Evolutionary conservation across 2,113 vertebrate species (phyloP), one percentile per base, ranked within the genome.

Genomic region (Brachyistius frenatus): DNA sequence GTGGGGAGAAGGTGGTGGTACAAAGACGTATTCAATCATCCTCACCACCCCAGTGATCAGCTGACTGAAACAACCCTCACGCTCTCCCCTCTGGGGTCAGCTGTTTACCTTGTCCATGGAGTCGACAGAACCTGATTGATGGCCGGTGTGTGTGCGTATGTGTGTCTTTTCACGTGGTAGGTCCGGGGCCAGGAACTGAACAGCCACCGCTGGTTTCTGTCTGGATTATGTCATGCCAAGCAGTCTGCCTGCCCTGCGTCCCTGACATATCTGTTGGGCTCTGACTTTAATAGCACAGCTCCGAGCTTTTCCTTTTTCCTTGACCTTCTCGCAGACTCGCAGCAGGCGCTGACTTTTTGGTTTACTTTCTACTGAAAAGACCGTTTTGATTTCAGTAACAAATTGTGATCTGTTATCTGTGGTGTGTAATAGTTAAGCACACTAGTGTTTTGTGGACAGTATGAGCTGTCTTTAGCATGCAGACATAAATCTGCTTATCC

Each of bases 71-170:
- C 70, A 70, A 65, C 47, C 58, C 67, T 57, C 63, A 36, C 47
- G 16, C 60, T 60, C 46, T 39, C 53, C 54, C 16, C 32, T 69
- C 67, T 68, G 53, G 50, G 77, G 76, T 81, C 80, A 82, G 81
- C 72, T 81, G 82, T 30, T 82, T 76, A 81, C 81, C 84, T 76
- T 84, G 81, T 80, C 69, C 33, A 58, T 60, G 55, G 39, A 66
- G 58, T 67, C 75, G 80, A 62, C 73, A 78, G 46, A 78, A 53
- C 78, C 67, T 77, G 86, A 86, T 55, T 73, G 52, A 87, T 77
- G 49, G 62, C 36, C 31, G 14, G 3, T 50, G 63, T 68, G 73
- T 56, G 37, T 7, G 31, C 11, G 55, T 73, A 64, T 62, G 56
- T 74, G 57, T 68, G 53, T 56, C 31, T 61, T 64, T 68, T 49